These are phyloP conservation scores for Staurois parvus DNA, from an alignment of 2,797 vertebrate genomes.

Conservation along the genomic window DNA sequence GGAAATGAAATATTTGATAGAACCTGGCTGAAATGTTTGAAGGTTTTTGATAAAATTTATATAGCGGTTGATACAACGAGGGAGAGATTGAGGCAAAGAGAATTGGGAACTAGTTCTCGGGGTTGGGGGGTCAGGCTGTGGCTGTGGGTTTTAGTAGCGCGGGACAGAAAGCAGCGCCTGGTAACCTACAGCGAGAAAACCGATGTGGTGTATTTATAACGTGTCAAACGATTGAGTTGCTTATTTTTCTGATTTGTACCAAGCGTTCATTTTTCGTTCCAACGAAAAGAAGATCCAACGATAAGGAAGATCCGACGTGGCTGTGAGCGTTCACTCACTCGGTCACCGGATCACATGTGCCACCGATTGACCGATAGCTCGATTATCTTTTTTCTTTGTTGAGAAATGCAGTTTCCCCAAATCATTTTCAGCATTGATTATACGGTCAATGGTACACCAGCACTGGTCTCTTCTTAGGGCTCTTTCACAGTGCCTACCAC, in stretches of 20 bases:
- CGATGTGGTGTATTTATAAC: neutral
- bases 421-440: neutral
- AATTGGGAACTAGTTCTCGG: neutral
- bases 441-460: neutral
- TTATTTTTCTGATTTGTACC: neutral
- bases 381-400: neutral
- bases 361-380: neutral
- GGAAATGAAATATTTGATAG: neutral
- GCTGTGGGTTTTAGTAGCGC: neutral
- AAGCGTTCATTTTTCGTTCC: neutral
- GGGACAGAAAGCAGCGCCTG: neutral
- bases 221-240: neutral
- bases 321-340: neutral
- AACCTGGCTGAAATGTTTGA: neutral
- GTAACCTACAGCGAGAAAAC: neutral
- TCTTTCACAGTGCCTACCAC: too few species aligned
- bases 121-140: neutral
- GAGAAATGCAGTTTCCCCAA: neutral
- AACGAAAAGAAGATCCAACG: too few species aligned
- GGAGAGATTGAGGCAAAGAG: neutral
- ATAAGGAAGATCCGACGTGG: neutral
- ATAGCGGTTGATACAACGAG: neutral
- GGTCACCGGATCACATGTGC: too few species aligned
- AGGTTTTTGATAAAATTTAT: too few species aligned
- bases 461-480: too few species aligned